Evolutionary conservation across 2,888 invertebrate genomes (phyloP).

Genomic region (Lasioglossum leucozonium): DNA sequence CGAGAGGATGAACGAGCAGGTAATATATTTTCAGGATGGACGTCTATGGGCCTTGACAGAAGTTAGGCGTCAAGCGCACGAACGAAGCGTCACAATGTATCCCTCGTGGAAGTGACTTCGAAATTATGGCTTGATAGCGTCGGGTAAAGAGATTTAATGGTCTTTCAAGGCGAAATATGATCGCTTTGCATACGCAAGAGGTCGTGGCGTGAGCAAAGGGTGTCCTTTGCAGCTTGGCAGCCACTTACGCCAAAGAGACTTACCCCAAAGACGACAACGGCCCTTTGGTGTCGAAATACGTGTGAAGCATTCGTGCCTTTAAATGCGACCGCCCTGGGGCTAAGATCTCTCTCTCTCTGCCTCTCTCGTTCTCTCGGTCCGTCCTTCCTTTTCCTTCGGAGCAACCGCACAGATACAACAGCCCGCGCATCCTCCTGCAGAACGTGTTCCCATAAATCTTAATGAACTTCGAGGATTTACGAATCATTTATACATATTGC

Average conservation of each 20-base stretch:
- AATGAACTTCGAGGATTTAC: constrained; percentile 52
- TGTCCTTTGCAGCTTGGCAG: constrained; percentile 38
- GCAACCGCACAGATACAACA: not conserved
- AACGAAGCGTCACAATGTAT: not conserved
- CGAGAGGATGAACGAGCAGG: not conserved
- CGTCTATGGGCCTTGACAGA: not conserved
- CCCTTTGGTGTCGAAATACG: constrained; percentile 62
- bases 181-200: constrained; percentile 42
- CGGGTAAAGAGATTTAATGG: constrained; percentile 47
- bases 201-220: constrained; percentile 26
- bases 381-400: not conserved
- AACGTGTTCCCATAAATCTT: constrained; percentile 50
- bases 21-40: not conserved
- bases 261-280: constrained; percentile 48
- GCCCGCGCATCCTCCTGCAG: constrained; percentile 14
- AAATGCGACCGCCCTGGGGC: constrained; percentile 48
- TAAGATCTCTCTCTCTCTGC: constrained; percentile 17
- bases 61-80: not conserved
- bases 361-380: not conserved
- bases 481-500: constrained; percentile 49
- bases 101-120: constrained; percentile 7
- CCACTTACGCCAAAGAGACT: constrained; percentile 47
- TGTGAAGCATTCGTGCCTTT: constrained; percentile 48
- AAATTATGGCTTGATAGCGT: constrained; percentile 3
- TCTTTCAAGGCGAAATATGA: constrained; percentile 54